Conservation (phyloP, 1,140 invertebrate genomes). For the Aphaenogaster floridana region DNA sequence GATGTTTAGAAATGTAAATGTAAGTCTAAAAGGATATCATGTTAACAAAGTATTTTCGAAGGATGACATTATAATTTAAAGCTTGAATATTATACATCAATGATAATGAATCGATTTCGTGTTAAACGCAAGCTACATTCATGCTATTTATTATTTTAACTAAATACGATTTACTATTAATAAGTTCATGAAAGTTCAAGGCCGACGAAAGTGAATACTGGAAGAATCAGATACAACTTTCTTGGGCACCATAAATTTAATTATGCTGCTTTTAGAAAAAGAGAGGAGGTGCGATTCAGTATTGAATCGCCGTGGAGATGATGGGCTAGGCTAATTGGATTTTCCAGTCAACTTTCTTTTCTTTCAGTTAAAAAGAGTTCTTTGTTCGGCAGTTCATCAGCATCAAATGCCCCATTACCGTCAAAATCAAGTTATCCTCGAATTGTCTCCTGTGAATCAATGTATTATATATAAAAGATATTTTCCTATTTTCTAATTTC, state of each 20-base stretch:
- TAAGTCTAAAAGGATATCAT: neutral
- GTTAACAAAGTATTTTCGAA: neutral
- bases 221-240: conserved; percentile 39
- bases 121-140: neutral
- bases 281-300: conserved; percentile 24
- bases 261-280: conserved; percentile 58
- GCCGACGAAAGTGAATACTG: conserved; percentile 39
- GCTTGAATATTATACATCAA: neutral
- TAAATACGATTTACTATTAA: conserved; percentile 12
- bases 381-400: conserved; percentile 53
- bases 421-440: conserved; percentile 44
- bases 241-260: conserved; percentile 34
- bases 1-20: neutral
- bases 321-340: conserved; percentile 45
- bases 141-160: conserved; percentile 22
- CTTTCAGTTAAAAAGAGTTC: conserved; percentile 48
- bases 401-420: conserved; percentile 47
- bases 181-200: conserved; percentile 36
- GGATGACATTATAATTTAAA: neutral
- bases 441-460: neutral
- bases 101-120: neutral
- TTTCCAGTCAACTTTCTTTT: conserved; percentile 58
- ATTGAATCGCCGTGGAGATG: conserved; percentile 28
- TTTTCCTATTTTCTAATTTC: neutral
- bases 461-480: neutral